phyloP scores from a whole-genome alignment of 2,113 vertebrate genomes.

The Noturus placidus region DNA sequence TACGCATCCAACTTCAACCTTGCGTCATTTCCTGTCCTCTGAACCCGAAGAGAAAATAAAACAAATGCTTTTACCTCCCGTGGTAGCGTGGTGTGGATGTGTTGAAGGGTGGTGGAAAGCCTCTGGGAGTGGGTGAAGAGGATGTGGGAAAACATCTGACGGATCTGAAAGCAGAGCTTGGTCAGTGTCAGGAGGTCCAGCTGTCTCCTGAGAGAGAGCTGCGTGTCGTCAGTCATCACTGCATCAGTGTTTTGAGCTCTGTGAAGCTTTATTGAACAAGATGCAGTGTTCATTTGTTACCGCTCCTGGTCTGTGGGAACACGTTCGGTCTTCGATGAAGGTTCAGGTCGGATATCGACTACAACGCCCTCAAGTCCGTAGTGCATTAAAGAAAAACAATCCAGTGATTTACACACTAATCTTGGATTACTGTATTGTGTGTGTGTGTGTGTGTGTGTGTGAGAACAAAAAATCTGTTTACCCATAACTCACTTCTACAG shows the following conservation, averaged over 20 bases:
- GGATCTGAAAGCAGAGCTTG: background rate
- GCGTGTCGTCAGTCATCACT: background rate
- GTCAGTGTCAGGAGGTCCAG: background rate
- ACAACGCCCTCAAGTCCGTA: too few species aligned
- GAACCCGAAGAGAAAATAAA: background rate
- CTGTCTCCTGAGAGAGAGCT: conserved; percentile 3
- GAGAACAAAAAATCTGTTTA: too few species aligned
- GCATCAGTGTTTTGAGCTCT: background rate
- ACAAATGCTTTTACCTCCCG: background rate
- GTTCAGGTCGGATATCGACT: too few species aligned
- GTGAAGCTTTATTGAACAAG: background rate
- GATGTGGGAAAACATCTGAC: background rate
- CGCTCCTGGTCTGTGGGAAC: background rate
- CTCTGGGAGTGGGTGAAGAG: conserved; percentile 19
- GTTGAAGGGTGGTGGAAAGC: conserved; percentile 6
- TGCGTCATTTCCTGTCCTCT: conserved; percentile 23
- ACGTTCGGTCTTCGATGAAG: background rate
- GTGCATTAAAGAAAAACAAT: too few species aligned
- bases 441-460: too few species aligned
- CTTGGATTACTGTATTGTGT: too few species aligned
- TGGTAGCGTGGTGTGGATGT: background rate
- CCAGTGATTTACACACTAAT: too few species aligned
- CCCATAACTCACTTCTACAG: too few species aligned
- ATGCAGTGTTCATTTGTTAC: background rate
- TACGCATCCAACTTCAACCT: background rate